Base-by-base conservation (phyloP, 53 echinoderm and acorn worm genomes). In the Patiria pectinifera region DNA sequence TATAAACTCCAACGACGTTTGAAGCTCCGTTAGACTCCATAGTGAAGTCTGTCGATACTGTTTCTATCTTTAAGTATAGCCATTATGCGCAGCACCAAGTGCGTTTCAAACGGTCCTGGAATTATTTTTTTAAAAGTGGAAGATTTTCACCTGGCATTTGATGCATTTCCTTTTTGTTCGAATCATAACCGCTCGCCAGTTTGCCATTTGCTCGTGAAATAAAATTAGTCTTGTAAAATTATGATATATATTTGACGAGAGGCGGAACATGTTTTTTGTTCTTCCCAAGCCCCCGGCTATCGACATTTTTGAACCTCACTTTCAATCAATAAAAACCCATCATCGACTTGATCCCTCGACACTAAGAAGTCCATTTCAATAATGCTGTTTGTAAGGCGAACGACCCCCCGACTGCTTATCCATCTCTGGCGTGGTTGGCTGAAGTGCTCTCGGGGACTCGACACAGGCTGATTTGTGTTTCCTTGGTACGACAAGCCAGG, bases 351-450 rank as follows among this genome's bases (percentile, higher is more conserved):
- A 66, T 63, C 26, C 85, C 70, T 44, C 4, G 45, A 66, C 35
- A 43, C 2, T 15, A 8, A 35, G 69, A 45, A 83, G 63, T 85
- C 85, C 85, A 85, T 85, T 85, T 85, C 85, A 70, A 85, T 85
- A 25, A 35, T 16, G 25, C 16, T 43, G 45, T 66, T 85, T 66
- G 85, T 8, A 45, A 63, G 43, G 4, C 44, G 26, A 35, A 60
- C 85, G 85, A 69, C 43, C 18, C 69, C 45, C 74, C 4, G 16
- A 7, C 5, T 1, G 15, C 21, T 1, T 85, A 85, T 85, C 85
- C 74, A 10, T 69, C 70, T 35, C 35, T 1, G 35, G 35, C 70
- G 60, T 19, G n/a, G 44, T 6, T 3, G 69, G 60, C 62, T 5
- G 13, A 53, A 53, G 26, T n/a, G 58, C 83, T 11, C 83, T 63